Conservation (phyloP, 2,797 vertebrate species). For the Pelobates cultripes region DNA sequence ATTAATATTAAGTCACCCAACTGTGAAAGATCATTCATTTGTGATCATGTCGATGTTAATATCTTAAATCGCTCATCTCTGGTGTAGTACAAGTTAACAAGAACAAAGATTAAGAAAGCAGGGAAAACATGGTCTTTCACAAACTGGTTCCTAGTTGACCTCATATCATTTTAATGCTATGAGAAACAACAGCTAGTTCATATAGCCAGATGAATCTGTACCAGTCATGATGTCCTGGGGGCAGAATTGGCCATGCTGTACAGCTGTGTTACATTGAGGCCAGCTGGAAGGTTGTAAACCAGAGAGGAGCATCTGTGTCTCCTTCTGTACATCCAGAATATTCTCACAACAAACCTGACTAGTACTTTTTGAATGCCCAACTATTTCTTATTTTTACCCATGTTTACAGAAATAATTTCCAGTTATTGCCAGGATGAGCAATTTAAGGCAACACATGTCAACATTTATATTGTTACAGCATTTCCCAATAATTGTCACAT, state of each 20-base stretch:
- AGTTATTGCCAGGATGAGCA: neutral
- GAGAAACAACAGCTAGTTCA: constrained; percentile 20
- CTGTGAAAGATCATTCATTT: no score
- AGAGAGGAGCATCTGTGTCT: constrained; percentile 35
- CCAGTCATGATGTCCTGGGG: constrained; percentile 38
- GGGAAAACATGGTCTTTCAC: neutral
- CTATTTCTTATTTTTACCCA: neutral
- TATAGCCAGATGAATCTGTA: constrained; percentile 35
- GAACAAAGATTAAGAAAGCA: neutral
- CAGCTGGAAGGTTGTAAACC: constrained; percentile 30
- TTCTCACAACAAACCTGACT: neutral
- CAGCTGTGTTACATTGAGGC: constrained; percentile 26
- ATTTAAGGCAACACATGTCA: no score
- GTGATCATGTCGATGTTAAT: no score
- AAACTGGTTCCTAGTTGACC: constrained; percentile 23
- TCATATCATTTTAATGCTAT: constrained; percentile 13
- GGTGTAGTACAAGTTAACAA: no score
- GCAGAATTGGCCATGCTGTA: neutral
- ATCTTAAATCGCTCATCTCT: no score
- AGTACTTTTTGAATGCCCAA: neutral
- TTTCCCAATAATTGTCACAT: no score
- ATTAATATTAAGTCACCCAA: no score
- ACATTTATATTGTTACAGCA: no score
- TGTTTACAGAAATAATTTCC: neutral
- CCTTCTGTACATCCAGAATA: constrained; percentile 4